Percentiles rank a stretch among this genome's conserved stretches.
Conservation (phyloP, 2,888 invertebrate genomes). For the Mesorhabditis belari region DNA sequence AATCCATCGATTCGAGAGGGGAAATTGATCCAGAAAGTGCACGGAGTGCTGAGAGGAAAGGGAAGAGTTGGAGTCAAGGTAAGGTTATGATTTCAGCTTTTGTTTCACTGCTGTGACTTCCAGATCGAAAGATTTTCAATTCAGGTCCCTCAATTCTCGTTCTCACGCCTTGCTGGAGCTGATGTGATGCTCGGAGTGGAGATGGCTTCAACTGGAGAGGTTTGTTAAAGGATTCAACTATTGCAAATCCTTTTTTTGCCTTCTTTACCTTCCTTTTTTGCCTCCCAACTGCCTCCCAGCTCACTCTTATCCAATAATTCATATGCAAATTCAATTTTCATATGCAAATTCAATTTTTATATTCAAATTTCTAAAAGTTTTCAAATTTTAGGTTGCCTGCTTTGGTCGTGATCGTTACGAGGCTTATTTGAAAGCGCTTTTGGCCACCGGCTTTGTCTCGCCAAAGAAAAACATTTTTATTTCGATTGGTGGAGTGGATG, state of each 20-base stretch:
- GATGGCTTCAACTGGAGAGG: conserved; percentile 98
- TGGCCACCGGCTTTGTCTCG: conserved; percentile 93
- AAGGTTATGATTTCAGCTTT: conserved; percentile 5
- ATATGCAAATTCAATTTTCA: too few species aligned
- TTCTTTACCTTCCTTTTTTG: not conserved
- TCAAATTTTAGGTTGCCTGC: conserved; percentile 73
- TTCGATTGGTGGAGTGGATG: conserved; percentile 87
- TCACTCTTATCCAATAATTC: too few species aligned
- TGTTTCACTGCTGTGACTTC: not conserved
- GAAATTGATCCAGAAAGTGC: conserved; percentile 14
- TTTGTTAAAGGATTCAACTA: conserved; percentile 1
- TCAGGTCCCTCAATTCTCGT: conserved; percentile 87
- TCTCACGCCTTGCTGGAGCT: conserved; percentile 86
- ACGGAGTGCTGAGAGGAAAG: conserved; percentile 22
- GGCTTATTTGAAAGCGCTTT: conserved; percentile 92
- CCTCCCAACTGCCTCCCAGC: too few species aligned
- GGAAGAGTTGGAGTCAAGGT: conserved; percentile 46
- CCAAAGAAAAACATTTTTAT: conserved; percentile 75
- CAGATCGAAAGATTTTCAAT: not conserved
- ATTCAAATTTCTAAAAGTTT: not conserved
- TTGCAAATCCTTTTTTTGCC: not conserved
- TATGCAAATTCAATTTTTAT: too few species aligned
- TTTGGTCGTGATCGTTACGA: conserved; percentile 95
- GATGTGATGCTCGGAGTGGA: conserved; percentile 97
- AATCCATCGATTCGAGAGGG: conserved; percentile 18